Evolutionary conservation across 1,140 invertebrate genomes (phyloP).

Genomic region (Drosophila punjabiensis): DNA sequence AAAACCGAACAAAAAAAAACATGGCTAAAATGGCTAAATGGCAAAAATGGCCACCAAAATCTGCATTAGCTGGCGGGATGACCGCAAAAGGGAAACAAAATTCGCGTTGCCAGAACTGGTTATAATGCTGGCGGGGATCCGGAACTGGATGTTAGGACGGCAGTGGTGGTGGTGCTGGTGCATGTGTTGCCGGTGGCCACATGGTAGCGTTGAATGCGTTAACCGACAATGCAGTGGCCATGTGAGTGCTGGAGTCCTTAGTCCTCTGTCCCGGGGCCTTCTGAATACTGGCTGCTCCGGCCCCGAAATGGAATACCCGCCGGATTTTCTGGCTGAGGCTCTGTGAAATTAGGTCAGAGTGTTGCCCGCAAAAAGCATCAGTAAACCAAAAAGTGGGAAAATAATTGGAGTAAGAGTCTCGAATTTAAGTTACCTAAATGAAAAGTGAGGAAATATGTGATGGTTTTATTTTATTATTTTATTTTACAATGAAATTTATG

Average conservation of each 20-base stretch:
- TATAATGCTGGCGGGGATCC: slow-evolving; percentile 21
- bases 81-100: slow-evolving; percentile 59
- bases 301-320: slow-evolving; percentile 43
- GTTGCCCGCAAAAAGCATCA: slow-evolving; percentile 44
- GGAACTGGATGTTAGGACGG: background rate
- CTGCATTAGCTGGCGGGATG: slow-evolving; percentile 41
- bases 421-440: slow-evolving; percentile 1
- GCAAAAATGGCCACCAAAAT: slow-evolving; percentile 34
- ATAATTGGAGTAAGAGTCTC: background rate
- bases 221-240: slow-evolving; percentile 43
- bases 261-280: background rate
- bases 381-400: slow-evolving; percentile 21
- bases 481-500: background rate
- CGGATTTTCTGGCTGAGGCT: slow-evolving; percentile 41
- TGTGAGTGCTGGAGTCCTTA: background rate
- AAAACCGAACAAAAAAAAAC: background rate
- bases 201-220: slow-evolving; percentile 64
- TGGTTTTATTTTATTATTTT: background rate
- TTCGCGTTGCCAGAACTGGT: slow-evolving; percentile 42
- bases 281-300: slow-evolving; percentile 6
- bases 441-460: background rate
- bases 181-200: slow-evolving; percentile 40
- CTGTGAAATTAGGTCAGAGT: slow-evolving; percentile 67
- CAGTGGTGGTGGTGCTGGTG: background rate
- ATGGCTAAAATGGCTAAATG: slow-evolving; percentile 14